Evolutionary conservation across 2,113 vertebrate species (phyloP), one percentile per base, ranked within the genome.

Genomic region (Scophthalmus maximus): DNA sequence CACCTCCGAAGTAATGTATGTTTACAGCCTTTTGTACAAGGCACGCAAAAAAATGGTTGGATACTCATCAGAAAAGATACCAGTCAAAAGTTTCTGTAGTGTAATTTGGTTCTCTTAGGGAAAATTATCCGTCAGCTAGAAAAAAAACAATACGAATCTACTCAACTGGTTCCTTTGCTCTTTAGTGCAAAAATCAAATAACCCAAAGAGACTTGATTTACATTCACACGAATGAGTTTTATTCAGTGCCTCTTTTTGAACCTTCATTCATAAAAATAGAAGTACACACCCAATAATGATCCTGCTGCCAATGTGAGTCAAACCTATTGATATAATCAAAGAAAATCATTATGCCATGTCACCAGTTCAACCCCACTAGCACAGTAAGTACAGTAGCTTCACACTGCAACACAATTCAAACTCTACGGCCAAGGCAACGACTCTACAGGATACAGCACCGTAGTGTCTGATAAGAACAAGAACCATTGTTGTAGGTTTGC

Each of bases 261-360:
- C 32, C 25, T 59, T 57, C 66, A 79, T 80, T 87, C 76, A 88
- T 87, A 91, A 92, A 91, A 88, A 93, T 80, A 92, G 71, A 93
- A 90, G 76, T 80, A 72, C 74, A 79, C 58, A 82, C 75, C 72
- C 68, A 30, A 51, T 12, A 63, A 80, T 27, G 85, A 29, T 78
- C 68, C 36, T 57, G 52, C 65, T 74, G 69, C 40, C 72, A 58
- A 75, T 50, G 81, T 60, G 76, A 52, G 29, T 74, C 47, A 63
- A 62, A 81, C 34, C 57, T 59, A 61, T 69, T 72, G 61, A 85
- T 78, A 38, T 73, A 63, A 77, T 66, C 58, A 73, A 72, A 79
- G 61, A 22, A 38, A 10, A 38, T 65, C 38, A 61, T 74, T 62
- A 40, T 6, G 56, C 51, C 79, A n/a, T 34, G 71, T 73, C 22